Base-by-base conservation (phyloP, 1,140 invertebrate genomes). In the Apolygus lucorum region DNA sequence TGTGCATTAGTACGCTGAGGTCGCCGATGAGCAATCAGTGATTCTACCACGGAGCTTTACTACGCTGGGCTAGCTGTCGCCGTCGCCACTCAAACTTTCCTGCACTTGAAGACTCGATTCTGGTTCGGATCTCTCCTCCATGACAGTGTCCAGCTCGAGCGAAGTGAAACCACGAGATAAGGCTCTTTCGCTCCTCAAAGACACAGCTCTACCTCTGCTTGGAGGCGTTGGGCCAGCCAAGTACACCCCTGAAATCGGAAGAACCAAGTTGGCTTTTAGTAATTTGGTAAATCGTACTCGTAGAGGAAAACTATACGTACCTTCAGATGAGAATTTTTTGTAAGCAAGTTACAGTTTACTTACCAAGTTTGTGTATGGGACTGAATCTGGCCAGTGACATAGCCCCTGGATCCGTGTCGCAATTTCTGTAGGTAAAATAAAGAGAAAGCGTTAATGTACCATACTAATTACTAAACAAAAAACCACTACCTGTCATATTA, bases 371-470 rank as follows among this genome's bases (percentile, higher is more conserved):
- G 80, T 87, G 85, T 76, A 88, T 84, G 72, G 86, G 84, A 74
- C 88, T 90, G 78, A 90, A 84, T 72, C 89, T 84, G 72, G 90
- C 89, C 75, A 92, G 84, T 74, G 88, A 90, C 70, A 92, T 83
- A 73, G 89, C 88, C 68, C 89, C 88, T 74, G 89, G 87, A 76
- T 90, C 88, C 77, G 89, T 78, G 76, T 90, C 89, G 74, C 86
- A 90, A 75, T 90, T 90, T 63, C 89, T 84, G n/a, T n/a, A n/a
- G n/a, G n/a, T n/a, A 72, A n/a, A 75, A 76, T 34, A 72, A 67
- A 11, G 22, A 59, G 22, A 59, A 42, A 8, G 17, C 34, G 34
- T 8, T 42, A 42, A 42, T 8, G 17, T 42, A 42, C 17, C 34
- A 42, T 8, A 4, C 17, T 42, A 17, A 42, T 42, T 42, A 42